Percentiles rank a stretch among this genome's conserved stretches.
These are phyloP conservation scores for Antechinus flavipes DNA, from an alignment of 2,113 vertebrate genomes.

Conservation along the genomic window DNA sequence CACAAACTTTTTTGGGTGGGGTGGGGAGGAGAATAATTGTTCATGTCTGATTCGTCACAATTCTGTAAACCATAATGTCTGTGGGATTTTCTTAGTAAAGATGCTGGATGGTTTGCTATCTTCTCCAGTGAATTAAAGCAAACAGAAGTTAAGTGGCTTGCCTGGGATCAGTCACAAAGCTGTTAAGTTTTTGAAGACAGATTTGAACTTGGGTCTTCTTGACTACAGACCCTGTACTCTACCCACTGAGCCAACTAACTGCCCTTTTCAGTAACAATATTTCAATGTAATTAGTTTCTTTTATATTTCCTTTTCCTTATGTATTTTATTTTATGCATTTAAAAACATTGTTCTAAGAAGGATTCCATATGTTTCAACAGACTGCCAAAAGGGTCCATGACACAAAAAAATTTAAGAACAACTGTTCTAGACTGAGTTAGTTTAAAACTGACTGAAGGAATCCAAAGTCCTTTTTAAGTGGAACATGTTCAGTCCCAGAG, in stretches of 20 bases:
- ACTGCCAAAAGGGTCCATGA: neutral
- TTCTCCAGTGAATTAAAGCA: neutral
- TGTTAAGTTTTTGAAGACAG: neutral
- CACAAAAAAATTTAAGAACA: conserved; percentile 21
- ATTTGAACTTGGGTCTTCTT: neutral
- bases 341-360: neutral
- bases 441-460: conserved; percentile 1
- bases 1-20: neutral
- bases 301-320: neutral
- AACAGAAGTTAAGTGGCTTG: neutral
- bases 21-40: neutral
- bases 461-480: neutral
- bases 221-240: neutral
- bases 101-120: neutral
- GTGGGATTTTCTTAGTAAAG: neutral
- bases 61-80: neutral
- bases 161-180: neutral
- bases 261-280: neutral
- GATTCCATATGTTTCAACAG: neutral
- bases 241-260: neutral
- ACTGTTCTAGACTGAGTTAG: neutral
- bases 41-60: neutral
- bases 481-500: neutral
- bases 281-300: neutral
- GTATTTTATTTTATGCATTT: neutral